phyloP scores from a whole-genome alignment of 2,888 invertebrate species.

The Dascillus cervinus region DNA sequence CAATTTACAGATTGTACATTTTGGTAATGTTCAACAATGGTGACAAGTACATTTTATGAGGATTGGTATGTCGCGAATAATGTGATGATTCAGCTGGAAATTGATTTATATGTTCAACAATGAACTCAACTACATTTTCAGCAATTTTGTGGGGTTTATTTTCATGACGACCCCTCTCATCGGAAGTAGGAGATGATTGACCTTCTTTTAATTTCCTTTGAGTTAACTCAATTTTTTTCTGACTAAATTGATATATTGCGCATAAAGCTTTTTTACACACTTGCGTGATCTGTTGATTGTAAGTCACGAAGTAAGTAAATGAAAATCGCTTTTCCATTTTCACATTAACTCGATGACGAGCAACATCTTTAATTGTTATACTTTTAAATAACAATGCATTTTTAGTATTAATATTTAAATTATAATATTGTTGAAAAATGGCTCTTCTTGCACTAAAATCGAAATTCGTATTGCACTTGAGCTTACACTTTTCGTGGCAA shows the following conservation, averaged over 20 bases:
- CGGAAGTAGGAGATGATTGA: constrained; percentile 1
- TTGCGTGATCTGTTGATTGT: constrained; percentile 1
- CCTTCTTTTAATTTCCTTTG: constrained; percentile 4
- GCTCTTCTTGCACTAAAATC: constrained; percentile 1
- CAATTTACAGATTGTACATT: constrained; percentile 4
- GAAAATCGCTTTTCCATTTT: constrained; percentile 3
- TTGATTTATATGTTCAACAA: constrained; percentile 3
- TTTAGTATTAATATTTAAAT: constrained; percentile 4
- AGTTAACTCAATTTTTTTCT: constrained; percentile 4
- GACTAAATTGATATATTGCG: constrained; percentile 3
- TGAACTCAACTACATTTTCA: constrained; percentile 2
- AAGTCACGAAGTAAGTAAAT: constrained; percentile 1
- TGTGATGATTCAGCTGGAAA: constrained; percentile 1
- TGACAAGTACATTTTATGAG: constrained; percentile 5
- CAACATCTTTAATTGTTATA: constrained; percentile 6
- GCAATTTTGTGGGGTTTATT: constrained; percentile 4
- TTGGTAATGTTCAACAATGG: constrained; percentile 5
- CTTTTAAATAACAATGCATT: constrained; percentile 5
- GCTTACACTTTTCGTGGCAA: constrained; percentile 1
- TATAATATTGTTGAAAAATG: constrained; percentile 3
- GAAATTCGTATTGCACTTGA: constrained; percentile 3
- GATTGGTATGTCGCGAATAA: constrained; percentile 5
- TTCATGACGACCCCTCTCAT: constrained; percentile 4
- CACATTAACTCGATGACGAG: constrained; percentile 5
- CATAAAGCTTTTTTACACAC: constrained; percentile 3